Base-by-base conservation (phyloP, 2,888 invertebrate genomes). In the Esperia sulphurella region DNA sequence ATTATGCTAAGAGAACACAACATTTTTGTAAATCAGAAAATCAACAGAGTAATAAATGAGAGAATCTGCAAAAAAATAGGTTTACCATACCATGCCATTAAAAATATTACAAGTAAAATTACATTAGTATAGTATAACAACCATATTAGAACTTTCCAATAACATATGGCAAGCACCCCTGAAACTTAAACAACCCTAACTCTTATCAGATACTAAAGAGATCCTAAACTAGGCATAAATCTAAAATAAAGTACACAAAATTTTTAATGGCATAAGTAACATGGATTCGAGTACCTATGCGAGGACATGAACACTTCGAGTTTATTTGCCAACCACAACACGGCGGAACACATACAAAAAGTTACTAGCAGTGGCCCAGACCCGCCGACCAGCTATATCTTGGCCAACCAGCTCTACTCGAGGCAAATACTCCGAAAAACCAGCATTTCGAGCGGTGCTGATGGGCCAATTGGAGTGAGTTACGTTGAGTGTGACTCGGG, bases 181-280 rank as follows among this genome's bases (percentile, higher is more conserved):
- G 53, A 49, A 43, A 48, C 49, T 44, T 55, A 57, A 58, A 50
- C 48, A 48, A 52, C 42, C 49, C 51, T 53, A 56, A 57, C 51
- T 37, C 54, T 49, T 43, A 48, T 49, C 47, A 46, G 49, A 45
- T 48, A 49, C 51, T 37, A 53, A 58, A 51, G 43, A 41, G 40
- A 46, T 44, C 43, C 41, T 48, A 48, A n/a, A 21, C 43, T 46
- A 50, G 12, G 13, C 14, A 41, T 33, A 30, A 30, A 33, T 14
- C 13, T 8, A 31, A 46, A 10, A 28, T 29, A 37, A 40, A 40
- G 40, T 45, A 52, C 50, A 47, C 51, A 41, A 45, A 41, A 55
- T 64, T 58, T 66, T 59, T 62, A 63, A 68, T 65, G 63, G 63
- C 65, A 63, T 58, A 58, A 52, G 58, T 55, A 58, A 56, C 51